phyloP scores from a whole-genome alignment of 2,797 vertebrate species.

The Squalus acanthias region DNA sequence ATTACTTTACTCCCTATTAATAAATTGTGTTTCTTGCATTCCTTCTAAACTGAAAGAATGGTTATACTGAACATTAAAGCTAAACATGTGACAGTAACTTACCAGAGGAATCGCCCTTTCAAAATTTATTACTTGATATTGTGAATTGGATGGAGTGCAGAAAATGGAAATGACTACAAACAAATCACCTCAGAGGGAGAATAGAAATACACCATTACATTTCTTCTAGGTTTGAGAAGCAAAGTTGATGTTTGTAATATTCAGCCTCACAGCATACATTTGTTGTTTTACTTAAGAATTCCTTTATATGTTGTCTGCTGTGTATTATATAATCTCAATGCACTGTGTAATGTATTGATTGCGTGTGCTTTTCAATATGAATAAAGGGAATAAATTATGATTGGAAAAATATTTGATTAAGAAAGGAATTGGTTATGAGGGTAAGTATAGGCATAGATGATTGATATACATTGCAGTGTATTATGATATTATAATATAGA shows the following conservation, averaged over 20 bases:
- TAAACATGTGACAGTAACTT: not conserved
- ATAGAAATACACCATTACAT: too few relatives aligned
- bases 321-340: not conserved
- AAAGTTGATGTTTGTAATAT: not conserved
- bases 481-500: not conserved
- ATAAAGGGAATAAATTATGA: not conserved
- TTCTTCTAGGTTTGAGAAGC: not conserved
- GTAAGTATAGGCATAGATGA: not conserved
- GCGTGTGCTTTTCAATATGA: not conserved
- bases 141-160: not conserved
- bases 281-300: not conserved
- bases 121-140: not conserved
- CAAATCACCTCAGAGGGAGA: too few relatives aligned
- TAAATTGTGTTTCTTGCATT: not conserved
- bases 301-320: not conserved
- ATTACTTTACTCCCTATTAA: not conserved
- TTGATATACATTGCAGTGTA: not conserved
- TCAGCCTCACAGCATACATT: not conserved
- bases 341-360: not conserved
- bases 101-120: not conserved
- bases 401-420: not conserved
- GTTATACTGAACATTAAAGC: not conserved
- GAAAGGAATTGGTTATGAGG: not conserved
- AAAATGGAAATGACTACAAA: not conserved
- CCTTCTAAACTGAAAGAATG: not conserved